Percentiles rank a stretch among this genome's conserved stretches.
Conservation (phyloP, 2,888 invertebrate genomes). For the Ganaspis brasiliensis region DNA sequence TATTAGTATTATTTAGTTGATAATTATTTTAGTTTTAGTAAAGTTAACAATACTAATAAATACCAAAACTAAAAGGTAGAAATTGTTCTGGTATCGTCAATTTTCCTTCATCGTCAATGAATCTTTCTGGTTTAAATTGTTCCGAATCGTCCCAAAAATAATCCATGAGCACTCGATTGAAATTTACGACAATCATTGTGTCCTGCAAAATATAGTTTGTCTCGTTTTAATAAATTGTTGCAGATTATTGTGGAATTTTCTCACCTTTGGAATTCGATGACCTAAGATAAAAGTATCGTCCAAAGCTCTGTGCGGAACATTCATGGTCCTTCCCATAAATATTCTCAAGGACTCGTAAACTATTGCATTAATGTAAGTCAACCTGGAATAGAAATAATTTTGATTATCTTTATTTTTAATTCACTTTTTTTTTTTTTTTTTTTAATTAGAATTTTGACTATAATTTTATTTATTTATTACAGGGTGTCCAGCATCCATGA, state of each 20-base stretch:
- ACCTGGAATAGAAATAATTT: slow-evolving; percentile 79
- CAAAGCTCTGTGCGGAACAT: slow-evolving; percentile 90
- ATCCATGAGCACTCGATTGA: slow-evolving; percentile 87
- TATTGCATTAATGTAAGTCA: slow-evolving; percentile 91
- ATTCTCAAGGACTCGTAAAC: slow-evolving; percentile 89
- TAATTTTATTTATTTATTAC: too few species aligned
- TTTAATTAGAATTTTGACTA: too few species aligned
- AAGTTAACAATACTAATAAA: slow-evolving; percentile 14
- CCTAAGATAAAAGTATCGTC: slow-evolving; percentile 88
- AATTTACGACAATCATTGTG: slow-evolving; percentile 90
- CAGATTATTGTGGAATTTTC: slow-evolving; percentile 37
- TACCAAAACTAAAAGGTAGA: slow-evolving; percentile 89
- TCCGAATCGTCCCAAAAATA: slow-evolving; percentile 87
- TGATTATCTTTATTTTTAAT: slow-evolving; percentile 41
- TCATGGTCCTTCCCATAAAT: slow-evolving; percentile 90
- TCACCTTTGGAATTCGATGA: slow-evolving; percentile 89
- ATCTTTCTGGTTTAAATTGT: slow-evolving; percentile 89
- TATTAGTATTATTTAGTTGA: slow-evolving; percentile 23
- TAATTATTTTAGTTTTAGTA: background rate
- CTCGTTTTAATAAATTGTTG: background rate
- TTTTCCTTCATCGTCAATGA: slow-evolving; percentile 84
- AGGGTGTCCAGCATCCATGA: too few species aligned
- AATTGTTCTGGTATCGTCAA: slow-evolving; percentile 85
- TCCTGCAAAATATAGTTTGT: slow-evolving; percentile 82
- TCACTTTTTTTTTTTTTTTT: slow-evolving; percentile 45